Percentiles rank a stretch among this genome's conserved stretches.
Conservation (phyloP, 2,888 invertebrate species). For the Mylabris sibirica region DNA sequence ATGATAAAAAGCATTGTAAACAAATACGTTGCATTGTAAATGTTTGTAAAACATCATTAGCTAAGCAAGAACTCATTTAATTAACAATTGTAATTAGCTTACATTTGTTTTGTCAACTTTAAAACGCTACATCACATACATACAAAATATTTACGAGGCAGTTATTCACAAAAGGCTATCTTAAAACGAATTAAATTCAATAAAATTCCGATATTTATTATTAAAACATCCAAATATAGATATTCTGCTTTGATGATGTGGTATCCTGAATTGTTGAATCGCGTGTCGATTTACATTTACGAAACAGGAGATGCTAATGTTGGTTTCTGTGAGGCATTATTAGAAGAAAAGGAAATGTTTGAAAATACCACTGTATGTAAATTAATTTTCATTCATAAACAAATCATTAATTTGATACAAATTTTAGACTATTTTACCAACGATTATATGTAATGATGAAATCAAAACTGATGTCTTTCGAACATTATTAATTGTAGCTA, state of each 20-base stretch:
- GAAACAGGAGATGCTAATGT: conserved; percentile 44
- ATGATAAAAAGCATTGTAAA: too few relatives aligned
- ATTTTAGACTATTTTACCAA: conserved; percentile 19
- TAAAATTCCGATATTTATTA: too few relatives aligned
- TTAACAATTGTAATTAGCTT: too few relatives aligned
- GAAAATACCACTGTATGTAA: conserved; percentile 14
- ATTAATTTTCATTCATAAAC: too few relatives aligned
- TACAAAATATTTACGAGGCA: too few relatives aligned
- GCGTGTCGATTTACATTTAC: conserved; percentile 55
- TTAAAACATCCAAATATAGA: too few relatives aligned
- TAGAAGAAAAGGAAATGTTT: conserved; percentile 31
- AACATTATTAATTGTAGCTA: conserved; percentile 52
- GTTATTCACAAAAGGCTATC: too few relatives aligned
- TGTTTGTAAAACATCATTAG: too few relatives aligned
- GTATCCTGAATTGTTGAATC: conserved; percentile 69
- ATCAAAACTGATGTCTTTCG: conserved; percentile 56
- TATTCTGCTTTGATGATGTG: conserved; percentile 68
- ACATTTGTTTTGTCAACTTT: too few relatives aligned
- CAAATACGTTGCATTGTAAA: too few relatives aligned
- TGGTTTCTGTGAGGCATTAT: conserved; percentile 51
- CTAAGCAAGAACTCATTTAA: too few relatives aligned
- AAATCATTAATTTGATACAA: too few relatives aligned
- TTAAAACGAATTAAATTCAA: neutral
- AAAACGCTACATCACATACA: conserved; percentile 4
- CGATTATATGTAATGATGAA: conserved; percentile 49